Evolutionary conservation across 2,113 vertebrate species (phyloP).

Genomic region (Xiphorhynchus elegans): DNA sequence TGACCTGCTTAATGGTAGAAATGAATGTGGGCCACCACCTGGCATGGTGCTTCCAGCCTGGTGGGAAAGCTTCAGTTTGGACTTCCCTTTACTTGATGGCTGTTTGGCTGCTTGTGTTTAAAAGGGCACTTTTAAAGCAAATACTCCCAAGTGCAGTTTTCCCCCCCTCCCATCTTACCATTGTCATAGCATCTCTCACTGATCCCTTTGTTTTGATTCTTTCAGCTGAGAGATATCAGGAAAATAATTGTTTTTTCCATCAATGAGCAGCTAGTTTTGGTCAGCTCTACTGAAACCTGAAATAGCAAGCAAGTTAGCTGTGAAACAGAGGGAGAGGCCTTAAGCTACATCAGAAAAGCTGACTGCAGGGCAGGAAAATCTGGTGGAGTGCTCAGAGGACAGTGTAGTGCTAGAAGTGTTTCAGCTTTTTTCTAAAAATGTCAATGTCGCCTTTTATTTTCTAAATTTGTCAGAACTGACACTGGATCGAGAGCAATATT

Average conservation of each 20-base stretch:
- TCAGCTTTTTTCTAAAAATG: slow-evolving; percentile 24
- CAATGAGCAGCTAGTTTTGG: neutral
- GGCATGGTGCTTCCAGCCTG: accelerated
- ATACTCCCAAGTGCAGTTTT: neutral
- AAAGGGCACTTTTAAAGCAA: neutral
- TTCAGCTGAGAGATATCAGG: neutral
- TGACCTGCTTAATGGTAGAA: neutral
- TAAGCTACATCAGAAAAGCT: neutral
- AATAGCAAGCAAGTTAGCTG: neutral
- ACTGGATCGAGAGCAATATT: slow-evolving; percentile 62
- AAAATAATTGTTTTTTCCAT: neutral
- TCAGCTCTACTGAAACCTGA: neutral
- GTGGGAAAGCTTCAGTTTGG: neutral
- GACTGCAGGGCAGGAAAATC: neutral
- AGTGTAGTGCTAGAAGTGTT: neutral
- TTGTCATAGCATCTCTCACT: neutral
- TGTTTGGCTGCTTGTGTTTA: neutral
- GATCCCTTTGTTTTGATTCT: neutral
- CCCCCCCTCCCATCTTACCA: neutral
- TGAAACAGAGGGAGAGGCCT: neutral
- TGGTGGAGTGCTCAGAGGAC: neutral
- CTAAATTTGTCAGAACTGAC: slow-evolving; percentile 45
- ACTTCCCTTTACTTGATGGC: neutral
- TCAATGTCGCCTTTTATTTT: neutral
- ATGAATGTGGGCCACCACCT: neutral